phyloP scores from a whole-genome alignment of 2,888 invertebrate species.

The Apamea sordens region DNA sequence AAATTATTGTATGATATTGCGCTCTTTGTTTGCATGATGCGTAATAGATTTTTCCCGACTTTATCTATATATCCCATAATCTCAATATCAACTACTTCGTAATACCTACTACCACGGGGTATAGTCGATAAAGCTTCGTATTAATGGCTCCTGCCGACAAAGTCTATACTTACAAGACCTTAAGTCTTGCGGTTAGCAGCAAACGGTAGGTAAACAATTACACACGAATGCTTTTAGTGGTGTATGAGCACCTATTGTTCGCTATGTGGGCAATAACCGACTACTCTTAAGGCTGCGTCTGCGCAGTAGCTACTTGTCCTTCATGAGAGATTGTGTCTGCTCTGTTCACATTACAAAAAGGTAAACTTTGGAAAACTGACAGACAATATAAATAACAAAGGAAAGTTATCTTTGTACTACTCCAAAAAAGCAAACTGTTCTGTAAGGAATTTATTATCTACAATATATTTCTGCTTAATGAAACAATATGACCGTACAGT shows the following conservation, averaged over 20 bases:
- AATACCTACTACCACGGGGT: conserved; percentile 10
- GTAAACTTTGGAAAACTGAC: conserved; percentile 37
- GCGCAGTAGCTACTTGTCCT: conserved; percentile 67
- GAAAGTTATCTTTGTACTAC: conserved; percentile 67
- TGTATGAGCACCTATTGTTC: conserved; percentile 80
- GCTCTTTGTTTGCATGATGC: conserved; percentile 43
- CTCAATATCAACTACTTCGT: conserved; percentile 12
- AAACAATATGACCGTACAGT: conserved; percentile 71
- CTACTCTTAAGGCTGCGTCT: conserved; percentile 69
- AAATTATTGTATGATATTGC: conserved; percentile 74
- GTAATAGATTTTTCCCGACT: conserved; percentile 9
- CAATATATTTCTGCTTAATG: conserved; percentile 69
- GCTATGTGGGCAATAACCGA: conserved; percentile 72
- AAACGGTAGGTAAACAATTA: conserved; percentile 79
- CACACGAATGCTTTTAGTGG: conserved; percentile 79
- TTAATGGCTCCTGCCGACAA: conserved; percentile 60
- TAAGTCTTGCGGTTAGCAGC: conserved; percentile 72
- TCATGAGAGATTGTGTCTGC: conserved; percentile 69
- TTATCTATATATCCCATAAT: conserved; percentile 5
- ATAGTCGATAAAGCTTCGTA: conserved; percentile 41
- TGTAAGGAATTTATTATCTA: conserved; percentile 67
- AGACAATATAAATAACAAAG: conserved; percentile 63
- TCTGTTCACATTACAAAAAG: conserved; percentile 44
- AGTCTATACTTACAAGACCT: conserved; percentile 63
- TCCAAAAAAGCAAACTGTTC: conserved; percentile 63